phyloP scores from a whole-genome alignment of 1,140 invertebrate species.

The Diabrotica virgifera region DNA sequence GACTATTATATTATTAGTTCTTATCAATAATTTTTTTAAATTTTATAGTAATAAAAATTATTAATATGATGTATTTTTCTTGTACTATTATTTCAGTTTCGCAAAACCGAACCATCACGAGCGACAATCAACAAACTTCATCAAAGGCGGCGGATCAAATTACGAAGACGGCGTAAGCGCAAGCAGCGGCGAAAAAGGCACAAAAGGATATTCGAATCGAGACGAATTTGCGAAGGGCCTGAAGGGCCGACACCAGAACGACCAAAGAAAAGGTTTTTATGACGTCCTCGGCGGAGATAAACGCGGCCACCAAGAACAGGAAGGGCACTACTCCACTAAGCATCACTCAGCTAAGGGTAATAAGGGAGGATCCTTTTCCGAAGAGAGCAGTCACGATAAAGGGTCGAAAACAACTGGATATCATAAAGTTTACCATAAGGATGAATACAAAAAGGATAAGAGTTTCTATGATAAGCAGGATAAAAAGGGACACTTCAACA shows the following conservation, averaged over 20 bases:
- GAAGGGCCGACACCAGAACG: slow-evolving; percentile 47
- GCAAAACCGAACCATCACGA: slow-evolving; percentile 7
- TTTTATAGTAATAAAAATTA: no score
- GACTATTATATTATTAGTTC: no score
- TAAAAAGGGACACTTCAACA: slow-evolving; percentile 60
- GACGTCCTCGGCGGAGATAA: slow-evolving; percentile 46
- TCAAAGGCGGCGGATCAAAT: slow-evolving; percentile 28
- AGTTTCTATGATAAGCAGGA: slow-evolving; percentile 69
- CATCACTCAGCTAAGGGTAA: slow-evolving; percentile 44
- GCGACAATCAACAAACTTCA: slow-evolving; percentile 14
- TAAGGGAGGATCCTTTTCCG: slow-evolving; percentile 49
- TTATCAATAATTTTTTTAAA: no score
- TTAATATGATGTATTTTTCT: neutral
- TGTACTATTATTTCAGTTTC: slow-evolving; percentile 6
- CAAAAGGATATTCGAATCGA: slow-evolving; percentile 46
- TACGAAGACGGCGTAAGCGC: slow-evolving; percentile 46
- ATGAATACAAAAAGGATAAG: slow-evolving; percentile 72
- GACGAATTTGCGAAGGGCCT: slow-evolving; percentile 51
- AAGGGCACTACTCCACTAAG: slow-evolving; percentile 45
- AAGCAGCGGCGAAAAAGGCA: slow-evolving; percentile 47
- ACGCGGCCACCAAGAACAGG: slow-evolving; percentile 45
- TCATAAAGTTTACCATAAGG: slow-evolving; percentile 70
- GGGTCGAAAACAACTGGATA: slow-evolving; percentile 67
- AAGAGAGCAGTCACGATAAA: slow-evolving; percentile 58
- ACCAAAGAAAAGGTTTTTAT: slow-evolving; percentile 50